Percentiles rank a stretch among this genome's conserved stretches.
Conservation (phyloP, 2,797 vertebrate genomes). For the Oryzias dopingdopingensis region DNA sequence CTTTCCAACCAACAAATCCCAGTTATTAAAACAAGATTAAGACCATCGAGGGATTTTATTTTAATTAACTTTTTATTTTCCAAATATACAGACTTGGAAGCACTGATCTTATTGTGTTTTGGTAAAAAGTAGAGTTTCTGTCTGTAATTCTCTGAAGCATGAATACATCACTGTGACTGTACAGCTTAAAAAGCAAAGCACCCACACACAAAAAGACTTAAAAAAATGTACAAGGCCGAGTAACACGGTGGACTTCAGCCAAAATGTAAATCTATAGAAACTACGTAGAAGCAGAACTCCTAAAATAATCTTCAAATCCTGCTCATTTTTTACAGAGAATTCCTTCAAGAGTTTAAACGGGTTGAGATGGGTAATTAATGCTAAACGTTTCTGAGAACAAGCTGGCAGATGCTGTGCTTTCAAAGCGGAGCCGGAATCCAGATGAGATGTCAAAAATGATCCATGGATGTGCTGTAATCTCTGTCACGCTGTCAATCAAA, state of each 20-base stretch:
- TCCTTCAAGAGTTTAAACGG: no score
- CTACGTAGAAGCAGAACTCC: no score
- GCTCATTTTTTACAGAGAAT: no score
- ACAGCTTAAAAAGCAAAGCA: constrained; percentile 42
- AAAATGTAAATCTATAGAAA: no score
- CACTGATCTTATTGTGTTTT: constrained; percentile 23
- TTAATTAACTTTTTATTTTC: constrained; percentile 39
- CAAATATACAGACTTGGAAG: constrained; percentile 47
- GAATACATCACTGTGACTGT: constrained; percentile 33
- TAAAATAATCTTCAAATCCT: no score
- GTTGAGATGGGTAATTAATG: no score
- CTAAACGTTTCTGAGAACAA: background rate
- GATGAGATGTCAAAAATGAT: constrained; percentile 5
- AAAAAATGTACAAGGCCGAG: constrained; percentile 1
- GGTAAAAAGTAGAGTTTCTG: constrained; percentile 25
- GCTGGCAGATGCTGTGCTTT: background rate
- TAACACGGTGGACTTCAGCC: background rate
- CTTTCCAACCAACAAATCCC: no score
- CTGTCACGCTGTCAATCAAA: constrained; percentile 13
- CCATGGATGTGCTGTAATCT: constrained; percentile 3
- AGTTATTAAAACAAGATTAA: background rate
- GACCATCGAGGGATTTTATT: background rate
- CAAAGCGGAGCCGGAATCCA: background rate
- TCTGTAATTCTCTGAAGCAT: constrained; percentile 30
- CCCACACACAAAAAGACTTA: constrained; percentile 35